phyloP scores from a whole-genome alignment of 2,888 invertebrate genomes.

The Phragmatobia fuliginosa region DNA sequence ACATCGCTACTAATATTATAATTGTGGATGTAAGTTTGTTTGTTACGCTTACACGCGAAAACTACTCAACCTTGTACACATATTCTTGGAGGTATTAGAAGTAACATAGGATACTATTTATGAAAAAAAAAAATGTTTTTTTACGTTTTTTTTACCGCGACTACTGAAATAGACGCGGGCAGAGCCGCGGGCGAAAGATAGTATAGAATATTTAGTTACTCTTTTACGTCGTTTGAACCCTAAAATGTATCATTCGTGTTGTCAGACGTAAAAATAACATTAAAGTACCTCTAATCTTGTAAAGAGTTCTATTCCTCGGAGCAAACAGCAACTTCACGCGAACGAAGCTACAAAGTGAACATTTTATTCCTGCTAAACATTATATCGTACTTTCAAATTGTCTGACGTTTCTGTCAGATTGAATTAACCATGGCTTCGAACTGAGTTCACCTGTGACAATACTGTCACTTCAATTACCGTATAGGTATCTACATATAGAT shows the following conservation, averaged over 20 bases:
- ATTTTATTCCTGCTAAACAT: neutral
- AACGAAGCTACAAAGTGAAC: constrained; percentile 1
- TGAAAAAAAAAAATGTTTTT: no score
- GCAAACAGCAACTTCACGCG: neutral
- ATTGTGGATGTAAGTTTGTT: no score
- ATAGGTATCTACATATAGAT: neutral
- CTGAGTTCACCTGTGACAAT: neutral
- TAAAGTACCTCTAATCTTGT: neutral
- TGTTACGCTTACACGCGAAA: no score
- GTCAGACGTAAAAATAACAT: neutral
- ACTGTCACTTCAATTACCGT: neutral
- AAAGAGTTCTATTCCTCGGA: neutral
- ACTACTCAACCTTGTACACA: no score
- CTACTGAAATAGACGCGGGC: no score
- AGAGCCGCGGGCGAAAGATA: no score
- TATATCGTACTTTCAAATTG: neutral
- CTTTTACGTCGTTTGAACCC: neutral
- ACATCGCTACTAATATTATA: no score
- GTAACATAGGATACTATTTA: no score
- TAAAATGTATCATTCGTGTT: neutral
- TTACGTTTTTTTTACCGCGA: no score
- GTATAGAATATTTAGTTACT: neutral
- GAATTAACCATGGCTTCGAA: neutral
- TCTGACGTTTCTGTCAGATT: neutral
- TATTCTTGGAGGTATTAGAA: no score